Conservation (phyloP, 2,797 vertebrate species). For the Zonotrichia albicollis region DNA sequence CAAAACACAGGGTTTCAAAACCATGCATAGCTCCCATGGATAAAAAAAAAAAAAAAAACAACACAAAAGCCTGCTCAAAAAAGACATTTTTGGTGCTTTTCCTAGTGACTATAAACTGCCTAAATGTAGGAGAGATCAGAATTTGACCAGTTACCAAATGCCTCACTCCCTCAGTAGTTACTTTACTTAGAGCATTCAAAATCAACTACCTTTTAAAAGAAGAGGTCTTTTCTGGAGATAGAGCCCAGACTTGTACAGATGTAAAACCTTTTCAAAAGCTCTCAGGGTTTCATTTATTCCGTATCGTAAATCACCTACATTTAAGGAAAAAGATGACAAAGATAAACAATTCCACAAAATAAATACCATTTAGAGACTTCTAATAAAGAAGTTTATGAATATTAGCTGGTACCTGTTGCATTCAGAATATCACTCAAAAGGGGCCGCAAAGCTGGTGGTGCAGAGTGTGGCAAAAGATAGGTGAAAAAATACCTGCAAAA, state of each 20-base stretch:
- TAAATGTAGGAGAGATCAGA: background rate
- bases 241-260: conserved; percentile 87
- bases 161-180: background rate
- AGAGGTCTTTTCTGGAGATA: conserved; percentile 79
- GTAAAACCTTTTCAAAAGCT: conserved; percentile 87
- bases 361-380: background rate
- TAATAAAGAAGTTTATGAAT: background rate
- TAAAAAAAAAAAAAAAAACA: background rate
- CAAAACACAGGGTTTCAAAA: background rate
- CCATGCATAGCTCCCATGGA: background rate
- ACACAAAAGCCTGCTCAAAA: background rate
- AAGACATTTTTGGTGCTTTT: background rate
- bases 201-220: conserved; percentile 77
- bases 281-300: conserved; percentile 85
- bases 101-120: background rate
- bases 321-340: background rate
- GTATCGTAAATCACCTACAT: conserved; percentile 83
- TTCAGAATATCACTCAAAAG: conserved; percentile 88
- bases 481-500: conserved; percentile 90
- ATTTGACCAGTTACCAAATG: background rate
- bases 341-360: background rate
- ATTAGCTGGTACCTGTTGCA: conserved; percentile 75
- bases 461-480: conserved; percentile 90
- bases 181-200: background rate
- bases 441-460: conserved; percentile 82